Base-by-base conservation (phyloP, 2,797 vertebrate species). In the Miichthys miiuy region DNA sequence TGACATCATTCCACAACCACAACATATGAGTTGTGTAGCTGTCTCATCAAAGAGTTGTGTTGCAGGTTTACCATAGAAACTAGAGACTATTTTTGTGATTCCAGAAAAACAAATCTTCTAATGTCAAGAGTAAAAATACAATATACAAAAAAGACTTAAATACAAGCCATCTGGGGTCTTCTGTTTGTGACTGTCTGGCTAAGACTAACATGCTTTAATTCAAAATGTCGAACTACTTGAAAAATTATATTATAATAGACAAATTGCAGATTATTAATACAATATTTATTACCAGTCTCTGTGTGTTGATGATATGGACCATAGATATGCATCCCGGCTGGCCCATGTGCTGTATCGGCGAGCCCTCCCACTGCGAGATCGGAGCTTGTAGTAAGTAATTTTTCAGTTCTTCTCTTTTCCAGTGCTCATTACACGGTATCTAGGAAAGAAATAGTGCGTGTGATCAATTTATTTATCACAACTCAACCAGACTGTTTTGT, bases 311-410 rank as follows among this genome's bases (percentile, higher is more conserved):
- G 75, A 94, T 91, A 50, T 95, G 89, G 75, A 96, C 94, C 11
- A 88, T 46, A 17, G 96, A 96, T 48, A 96, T n/a, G 79, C 90
- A 95, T 27, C 66, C 86, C 0, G 91, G 93, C 17, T 82, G 86
- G 23, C 96, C 96, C 94, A 97, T 94, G 88, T 96, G 96, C 71
- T 96, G 96, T 20, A 97, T 95, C 1, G 95, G 93, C 0, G 87
- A 94, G 3, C 96, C 96, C 76, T 97, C 96, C 95, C 96, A 96
- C 34, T 95, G 89, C 93, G 88, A 83, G 52, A 97, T 94, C 20
- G 94, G 94, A 44, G 89, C 91, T 12, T 92, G 90, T 3, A 92
- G 68, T 64, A 97, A 63, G 34, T 94, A 94, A 52, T 81, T 93
- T 42, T 94, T 93, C 57, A 96, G 86, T 68, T 96, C 96, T 41